These are phyloP conservation scores for Monoplex corrugatus DNA, from an alignment of 2,888 invertebrate genomes.

Conservation along the genomic window DNA sequence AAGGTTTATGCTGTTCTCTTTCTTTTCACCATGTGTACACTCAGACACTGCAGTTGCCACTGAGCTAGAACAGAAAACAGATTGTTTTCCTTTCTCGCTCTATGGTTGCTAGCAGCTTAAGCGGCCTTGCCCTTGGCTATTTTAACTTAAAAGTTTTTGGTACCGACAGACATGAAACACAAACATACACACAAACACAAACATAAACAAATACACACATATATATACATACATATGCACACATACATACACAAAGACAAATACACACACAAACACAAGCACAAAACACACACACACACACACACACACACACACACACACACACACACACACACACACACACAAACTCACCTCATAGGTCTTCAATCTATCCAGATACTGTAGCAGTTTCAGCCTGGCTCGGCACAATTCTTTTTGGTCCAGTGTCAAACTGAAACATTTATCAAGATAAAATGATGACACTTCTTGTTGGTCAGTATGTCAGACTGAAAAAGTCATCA, in stretches of 20 bases:
- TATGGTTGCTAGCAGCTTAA: too few relatives aligned
- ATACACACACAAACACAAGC: neutral
- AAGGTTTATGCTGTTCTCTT: too few relatives aligned
- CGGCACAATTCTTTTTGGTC: slow-evolving; percentile 87
- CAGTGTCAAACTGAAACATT: slow-evolving; percentile 83
- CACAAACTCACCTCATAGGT: slow-evolving; percentile 85
- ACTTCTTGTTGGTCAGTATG: too few relatives aligned
- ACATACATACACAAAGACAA: neutral
- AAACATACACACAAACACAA: neutral
- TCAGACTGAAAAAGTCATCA: too few relatives aligned
- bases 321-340: neutral
- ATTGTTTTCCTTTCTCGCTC: too few relatives aligned
- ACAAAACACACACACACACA: neutral
- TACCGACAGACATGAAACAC: too few relatives aligned
- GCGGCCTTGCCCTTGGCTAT: too few relatives aligned
- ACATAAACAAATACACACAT: neutral
- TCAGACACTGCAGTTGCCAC: too few relatives aligned
- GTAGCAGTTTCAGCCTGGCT: slow-evolving; percentile 87
- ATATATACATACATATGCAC: neutral
- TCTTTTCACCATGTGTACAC: too few relatives aligned
- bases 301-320: neutral
- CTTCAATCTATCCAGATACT: slow-evolving; percentile 87
- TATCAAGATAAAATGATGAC: too few relatives aligned
- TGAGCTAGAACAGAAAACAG: too few relatives aligned
- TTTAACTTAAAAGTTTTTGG: too few relatives aligned